A percentile compares a stretch with the other conserved stretches of the same genome.
These are phyloP conservation scores for Australoheros facetus DNA, from an alignment of 2,797 vertebrate genomes.

Conservation along the genomic window DNA sequence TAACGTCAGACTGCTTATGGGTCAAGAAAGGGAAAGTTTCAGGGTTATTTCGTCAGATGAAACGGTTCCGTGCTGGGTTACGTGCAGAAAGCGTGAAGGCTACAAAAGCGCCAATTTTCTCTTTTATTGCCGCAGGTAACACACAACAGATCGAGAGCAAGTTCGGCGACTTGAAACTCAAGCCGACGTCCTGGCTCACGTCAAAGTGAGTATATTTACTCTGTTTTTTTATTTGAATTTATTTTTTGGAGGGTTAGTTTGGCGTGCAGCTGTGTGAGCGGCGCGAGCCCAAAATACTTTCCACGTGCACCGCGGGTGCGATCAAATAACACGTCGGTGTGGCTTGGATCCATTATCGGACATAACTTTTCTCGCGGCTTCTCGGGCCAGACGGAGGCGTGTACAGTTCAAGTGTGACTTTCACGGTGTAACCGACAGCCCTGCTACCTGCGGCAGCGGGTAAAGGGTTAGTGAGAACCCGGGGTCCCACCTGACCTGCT, in stretches of 20 bases:
- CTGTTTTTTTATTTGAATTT: not conserved
- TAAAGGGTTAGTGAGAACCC: not conserved
- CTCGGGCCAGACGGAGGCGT: not conserved
- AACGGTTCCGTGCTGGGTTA: not conserved
- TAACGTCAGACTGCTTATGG: not conserved
- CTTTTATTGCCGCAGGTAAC: slow-evolving; percentile 75
- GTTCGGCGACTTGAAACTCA: slow-evolving; percentile 85
- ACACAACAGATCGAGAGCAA: slow-evolving; percentile 91
- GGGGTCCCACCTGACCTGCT: not conserved
- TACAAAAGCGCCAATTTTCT: not conserved
- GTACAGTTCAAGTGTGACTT: not conserved
- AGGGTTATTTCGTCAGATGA: not conserved
- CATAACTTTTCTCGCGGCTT: not conserved
- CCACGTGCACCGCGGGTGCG: slow-evolving; percentile 36
- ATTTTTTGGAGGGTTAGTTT: not conserved
- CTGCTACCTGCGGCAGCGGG: not conserved
- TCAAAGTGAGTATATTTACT: slow-evolving; percentile 70
- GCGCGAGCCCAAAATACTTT: slow-evolving; percentile 32
- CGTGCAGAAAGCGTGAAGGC: no score
- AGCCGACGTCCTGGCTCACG: slow-evolving; percentile 78
- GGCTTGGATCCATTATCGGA: slow-evolving; percentile 44
- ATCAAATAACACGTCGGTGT: slow-evolving; percentile 28
- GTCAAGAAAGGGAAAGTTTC: not conserved
- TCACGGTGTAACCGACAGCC: not conserved
- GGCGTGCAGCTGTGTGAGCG: not conserved